Conservation (phyloP, 2,797 vertebrate species). For the Kryptolebias ocellatus region DNA sequence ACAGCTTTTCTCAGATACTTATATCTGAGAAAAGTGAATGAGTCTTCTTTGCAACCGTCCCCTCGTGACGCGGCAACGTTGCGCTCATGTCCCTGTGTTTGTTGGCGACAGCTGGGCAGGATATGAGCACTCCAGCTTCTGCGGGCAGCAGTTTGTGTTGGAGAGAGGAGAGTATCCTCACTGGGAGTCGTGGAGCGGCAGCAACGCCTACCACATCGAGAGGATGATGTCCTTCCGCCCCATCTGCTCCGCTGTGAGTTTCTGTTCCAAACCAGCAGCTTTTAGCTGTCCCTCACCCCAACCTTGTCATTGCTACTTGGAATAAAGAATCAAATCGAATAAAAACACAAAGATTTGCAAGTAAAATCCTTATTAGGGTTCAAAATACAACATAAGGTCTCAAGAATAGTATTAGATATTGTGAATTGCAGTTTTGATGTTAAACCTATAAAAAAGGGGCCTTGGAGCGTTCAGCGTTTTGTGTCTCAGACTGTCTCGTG, state of each 20-base stretch:
- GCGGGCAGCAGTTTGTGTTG: slow-evolving; percentile 96
- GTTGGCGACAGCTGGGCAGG: slow-evolving; percentile 88
- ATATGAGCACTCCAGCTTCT: slow-evolving; percentile 95
- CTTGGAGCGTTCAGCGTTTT: background rate
- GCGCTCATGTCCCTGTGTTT: slow-evolving; percentile 21
- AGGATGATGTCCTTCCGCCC: slow-evolving; percentile 97
- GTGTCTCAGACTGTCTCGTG: background rate
- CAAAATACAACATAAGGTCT: background rate
- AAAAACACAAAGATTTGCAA: background rate
- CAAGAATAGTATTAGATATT: background rate
- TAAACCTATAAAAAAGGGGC: too few species aligned
- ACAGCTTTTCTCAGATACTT: background rate
- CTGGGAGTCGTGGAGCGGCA: slow-evolving; percentile 98
- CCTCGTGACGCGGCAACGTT: slow-evolving; percentile 10
- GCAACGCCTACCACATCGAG: slow-evolving; percentile 96
- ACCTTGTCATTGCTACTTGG: background rate
- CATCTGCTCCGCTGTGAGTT: slow-evolving; percentile 93
- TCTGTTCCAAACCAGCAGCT: slow-evolving; percentile 10
- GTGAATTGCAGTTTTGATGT: too few species aligned
- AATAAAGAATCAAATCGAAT: background rate
- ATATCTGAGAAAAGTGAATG: background rate
- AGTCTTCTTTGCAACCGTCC: background rate
- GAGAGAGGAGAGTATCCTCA: slow-evolving; percentile 96
- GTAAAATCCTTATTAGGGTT: background rate
- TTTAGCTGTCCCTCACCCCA: slow-evolving; percentile 3